A percentile compares a stretch with the other conserved stretches of the same genome.
Evolutionary conservation across 2,113 vertebrate genomes (phyloP).

Genomic region (Paralichthys olivaceus): DNA sequence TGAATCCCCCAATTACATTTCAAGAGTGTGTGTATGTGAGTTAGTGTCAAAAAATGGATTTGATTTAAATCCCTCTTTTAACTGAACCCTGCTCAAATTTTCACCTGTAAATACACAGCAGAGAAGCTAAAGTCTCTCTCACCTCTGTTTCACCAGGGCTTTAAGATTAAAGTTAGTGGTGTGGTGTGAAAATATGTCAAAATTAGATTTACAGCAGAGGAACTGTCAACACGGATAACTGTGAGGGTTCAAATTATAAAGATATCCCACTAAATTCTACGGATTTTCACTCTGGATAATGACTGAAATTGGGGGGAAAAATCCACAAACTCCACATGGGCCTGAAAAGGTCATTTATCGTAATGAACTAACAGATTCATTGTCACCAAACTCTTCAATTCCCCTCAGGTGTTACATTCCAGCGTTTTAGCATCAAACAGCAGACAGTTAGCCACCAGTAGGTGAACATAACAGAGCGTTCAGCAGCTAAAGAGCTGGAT

Average conservation of each 20-base stretch:
- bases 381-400: neutral
- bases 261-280: neutral
- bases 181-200: neutral
- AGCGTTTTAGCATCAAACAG: neutral
- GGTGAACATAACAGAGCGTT: neutral
- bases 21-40: neutral
- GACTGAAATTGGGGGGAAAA: neutral
- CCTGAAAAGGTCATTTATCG: neutral
- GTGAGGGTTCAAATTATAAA: neutral
- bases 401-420: neutral
- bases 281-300: neutral
- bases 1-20: neutral
- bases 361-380: slow-evolving; percentile 3
- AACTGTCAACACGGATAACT: neutral
- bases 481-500: slow-evolving; percentile 2
- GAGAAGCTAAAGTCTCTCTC: neutral
- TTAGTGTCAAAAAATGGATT: neutral
- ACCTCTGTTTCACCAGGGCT: neutral
- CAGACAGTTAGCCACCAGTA: neutral
- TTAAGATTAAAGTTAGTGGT: neutral
- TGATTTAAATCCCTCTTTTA: neutral
- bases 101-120: neutral
- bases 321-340: neutral
- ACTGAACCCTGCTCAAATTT: neutral
- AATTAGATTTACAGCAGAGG: neutral